Base-by-base conservation (phyloP, 2,888 invertebrate genomes). In the Phyllotreta striolata region DNA sequence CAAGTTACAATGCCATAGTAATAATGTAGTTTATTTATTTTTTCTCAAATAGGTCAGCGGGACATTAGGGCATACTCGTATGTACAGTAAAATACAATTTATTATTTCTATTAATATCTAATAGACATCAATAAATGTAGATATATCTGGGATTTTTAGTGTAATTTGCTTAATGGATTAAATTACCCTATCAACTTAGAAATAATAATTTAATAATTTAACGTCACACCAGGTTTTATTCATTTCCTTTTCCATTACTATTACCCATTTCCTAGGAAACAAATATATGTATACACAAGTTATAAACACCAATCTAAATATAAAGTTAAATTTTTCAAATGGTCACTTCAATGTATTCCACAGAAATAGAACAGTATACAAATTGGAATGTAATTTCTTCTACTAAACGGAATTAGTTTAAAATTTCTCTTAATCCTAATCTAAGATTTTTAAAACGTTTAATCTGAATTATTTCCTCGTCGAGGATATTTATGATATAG, bases 81-180 rank as follows among this genome's bases (percentile, higher is more conserved):
- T 24, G 24, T 24, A 24, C 24, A 24, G 24, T 4, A 24, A 24
- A 24, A 24, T 24, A 24, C 24, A 24, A 24, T 24, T 24, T 24
- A 24, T 24, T 24, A 24, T 24, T 24, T 24, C 24, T 24, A 24
- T 24, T 24, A 24, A 24, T 24, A 24, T 24, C 24, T 24, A 24
- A 24, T 24, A 24, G 24, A 24, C 24, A 24, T 24, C 24, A 24
- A 47, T 47, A 7, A 47, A 47, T 47, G 8, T n/a, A 47, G 47
- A 47, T 47, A 14, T 2, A 47, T 8, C 13, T 47, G 24, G 14
- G 14, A 9, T 14, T 44, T 47, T 47, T 47, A 6, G 4, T 47
- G 24, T 47, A 47, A 47, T 47, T 47, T 47, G 24, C 47, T 14
- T 47, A 47, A 47, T 47, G 47, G 47, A 47, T 12, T 47, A 47